Base-by-base conservation (phyloP, 2,888 invertebrate species). In the Drosophila macrothrix region DNA sequence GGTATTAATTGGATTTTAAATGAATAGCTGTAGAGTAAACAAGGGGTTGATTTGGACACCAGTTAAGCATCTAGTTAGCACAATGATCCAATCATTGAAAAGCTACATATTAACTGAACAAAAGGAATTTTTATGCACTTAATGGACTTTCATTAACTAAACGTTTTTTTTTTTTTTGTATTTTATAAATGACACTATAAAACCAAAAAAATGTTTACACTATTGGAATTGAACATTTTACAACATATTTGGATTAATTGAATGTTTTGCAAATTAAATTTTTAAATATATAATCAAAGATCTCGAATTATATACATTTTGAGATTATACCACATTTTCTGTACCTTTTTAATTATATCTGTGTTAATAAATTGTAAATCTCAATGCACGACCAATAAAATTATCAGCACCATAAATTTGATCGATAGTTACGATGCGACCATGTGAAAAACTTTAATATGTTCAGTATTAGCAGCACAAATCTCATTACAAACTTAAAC, bases 371-470 rank as follows among this genome's bases (percentile, higher is more conserved):
- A 22, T 4, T 50, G 12, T 28, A 19, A 16, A 5, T 19, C 10
- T 50, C 28, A 28, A 2, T 46, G 22, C 16, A 25, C 22, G 7
- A 4, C 16, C 25, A 46, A 46, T 50, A 9, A 50, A 67, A 50
- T 29, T 6, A 12, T 39, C 14, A 43, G 12, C 61, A 41, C 4
- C 10, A 46, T 25, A n/a, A 67, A 69, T 41, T 79, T 78, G 59
- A 76, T 78, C 75, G 64, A 79, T 80, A 65, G 67, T 49, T 59
- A 25, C 55, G 60, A 49, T 33, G 53, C 31, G 25, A 49, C 46
- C 65, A 58, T 64, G 41, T 49, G 60, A 64, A 80, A 76, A 67
- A 53, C 66, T 62, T 77, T 67, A 77, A 69, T 69, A 77, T 65
- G 73, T 80, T 80, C 73, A 73, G 68, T 61, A 43, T 59, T 43